Percentiles rank a stretch among this genome's conserved stretches.
Conservation (phyloP, 2,797 vertebrate genomes). For the Cheracebus regulus region DNA sequence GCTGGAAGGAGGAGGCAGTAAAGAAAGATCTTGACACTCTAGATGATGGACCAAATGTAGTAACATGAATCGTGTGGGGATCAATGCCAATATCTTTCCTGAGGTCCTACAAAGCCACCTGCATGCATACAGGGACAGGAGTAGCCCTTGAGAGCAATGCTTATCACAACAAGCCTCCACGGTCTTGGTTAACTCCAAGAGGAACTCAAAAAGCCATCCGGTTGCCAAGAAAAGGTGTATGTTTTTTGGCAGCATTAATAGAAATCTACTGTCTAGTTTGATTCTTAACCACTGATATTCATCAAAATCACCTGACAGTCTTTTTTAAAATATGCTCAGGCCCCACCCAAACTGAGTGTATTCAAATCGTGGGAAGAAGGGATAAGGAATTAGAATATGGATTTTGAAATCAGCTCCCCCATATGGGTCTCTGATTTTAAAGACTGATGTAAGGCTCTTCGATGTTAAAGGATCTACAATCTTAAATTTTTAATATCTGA, state of each 20-base stretch:
- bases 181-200: constrained; percentile 5
- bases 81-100: constrained; percentile 45
- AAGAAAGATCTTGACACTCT: constrained; percentile 47
- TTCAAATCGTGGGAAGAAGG: background rate
- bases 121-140: background rate
- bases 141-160: background rate
- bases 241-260: background rate
- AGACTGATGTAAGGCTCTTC: background rate
- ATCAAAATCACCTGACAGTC: background rate
- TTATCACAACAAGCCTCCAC: background rate
- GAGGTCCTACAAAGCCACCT: constrained; percentile 50
- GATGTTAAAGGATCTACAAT: background rate
- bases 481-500: constrained; percentile 14
- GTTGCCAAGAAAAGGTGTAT: background rate
- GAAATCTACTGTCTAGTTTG: background rate
- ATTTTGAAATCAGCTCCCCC: background rate
- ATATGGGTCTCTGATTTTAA: background rate
- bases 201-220: background rate
- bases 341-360: background rate
- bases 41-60: constrained; percentile 58
- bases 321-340: background rate
- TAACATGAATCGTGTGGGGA: background rate
- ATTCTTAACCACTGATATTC: background rate
- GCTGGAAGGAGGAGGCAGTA: constrained; percentile 22
- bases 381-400: background rate